Evolutionary conservation across 2,888 invertebrate genomes (phyloP).

Genomic region (Cryptosula pallasiana): DNA sequence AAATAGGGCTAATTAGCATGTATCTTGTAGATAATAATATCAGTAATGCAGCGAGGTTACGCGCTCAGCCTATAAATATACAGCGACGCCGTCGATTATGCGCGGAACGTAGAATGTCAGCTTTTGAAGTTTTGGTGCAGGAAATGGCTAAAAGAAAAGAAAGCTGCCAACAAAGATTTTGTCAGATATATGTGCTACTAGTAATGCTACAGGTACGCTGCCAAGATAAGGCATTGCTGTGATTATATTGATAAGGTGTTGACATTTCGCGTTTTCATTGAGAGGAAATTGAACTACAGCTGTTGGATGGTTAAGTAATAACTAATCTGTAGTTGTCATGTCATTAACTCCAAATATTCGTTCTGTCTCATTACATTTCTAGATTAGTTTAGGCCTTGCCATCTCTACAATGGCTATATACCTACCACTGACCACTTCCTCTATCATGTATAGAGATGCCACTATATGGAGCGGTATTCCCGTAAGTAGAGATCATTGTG

Average conservation of each 20-base stretch:
- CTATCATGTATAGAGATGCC: slow-evolving; percentile 10
- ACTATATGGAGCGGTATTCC: slow-evolving; percentile 20
- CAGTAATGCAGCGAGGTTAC: no score
- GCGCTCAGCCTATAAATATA: no score
- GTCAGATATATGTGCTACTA: slow-evolving; percentile 10
- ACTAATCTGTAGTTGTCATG: not conserved
- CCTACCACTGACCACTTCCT: not conserved
- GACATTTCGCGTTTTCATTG: no score
- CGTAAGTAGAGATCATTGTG: not conserved
- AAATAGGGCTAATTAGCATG: no score
- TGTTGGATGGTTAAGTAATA: no score
- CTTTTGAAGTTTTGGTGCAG: slow-evolving; percentile 13
- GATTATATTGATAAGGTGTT: no score
- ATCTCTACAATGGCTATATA: slow-evolving; percentile 6
- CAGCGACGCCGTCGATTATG: no score
- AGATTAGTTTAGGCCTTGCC: not conserved
- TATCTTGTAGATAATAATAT: no score
- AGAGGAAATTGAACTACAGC: no score
- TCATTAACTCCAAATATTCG: not conserved
- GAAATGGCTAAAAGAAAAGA: not conserved
- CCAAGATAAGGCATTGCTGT: no score
- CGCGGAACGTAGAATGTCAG: slow-evolving; percentile 7
- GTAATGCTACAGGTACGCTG: slow-evolving; percentile 12
- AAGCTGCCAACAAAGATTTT: slow-evolving; percentile 23
- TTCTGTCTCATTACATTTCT: no score